phyloP scores from a whole-genome alignment of 2,888 invertebrate genomes.

The Philaethria dido region DNA sequence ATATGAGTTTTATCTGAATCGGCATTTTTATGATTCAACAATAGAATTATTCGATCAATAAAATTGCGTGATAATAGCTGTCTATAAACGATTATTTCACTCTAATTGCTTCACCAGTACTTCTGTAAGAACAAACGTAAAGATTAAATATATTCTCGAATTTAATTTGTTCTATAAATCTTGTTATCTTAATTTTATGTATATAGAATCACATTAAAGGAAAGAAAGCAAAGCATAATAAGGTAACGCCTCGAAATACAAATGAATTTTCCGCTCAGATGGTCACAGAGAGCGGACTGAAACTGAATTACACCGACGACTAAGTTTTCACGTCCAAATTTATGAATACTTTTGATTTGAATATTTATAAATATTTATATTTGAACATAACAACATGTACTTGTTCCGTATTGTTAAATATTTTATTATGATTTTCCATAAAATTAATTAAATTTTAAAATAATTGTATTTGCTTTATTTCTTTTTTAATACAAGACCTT shows the following conservation, averaged over 20 bases:
- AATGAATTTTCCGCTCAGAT: conserved; percentile 23
- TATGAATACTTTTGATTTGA: conserved; percentile 17
- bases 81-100: background rate
- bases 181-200: conserved; percentile 23
- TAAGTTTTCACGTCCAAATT: conserved; percentile 22
- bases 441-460: background rate
- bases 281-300: conserved; percentile 17
- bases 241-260: conserved; percentile 27
- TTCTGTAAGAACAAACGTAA: background rate
- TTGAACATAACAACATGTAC: background rate
- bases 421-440: background rate
- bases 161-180: conserved; percentile 17
- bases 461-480: background rate
- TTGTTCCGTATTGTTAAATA: background rate
- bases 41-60: background rate
- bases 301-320: conserved; percentile 23
- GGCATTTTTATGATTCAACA: too few relatives aligned
- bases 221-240: conserved; percentile 21
- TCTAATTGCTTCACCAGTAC: background rate
- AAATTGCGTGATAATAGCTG: background rate
- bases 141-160: background rate
- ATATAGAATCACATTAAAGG: conserved; percentile 25
- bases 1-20: too few relatives aligned
- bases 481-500: too few relatives aligned
- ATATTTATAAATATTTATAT: conserved; percentile 13